Evolutionary conservation across 2,797 vertebrate species (phyloP), one percentile per base, ranked within the genome.

Genomic region (Onychomys arenicola): DNA sequence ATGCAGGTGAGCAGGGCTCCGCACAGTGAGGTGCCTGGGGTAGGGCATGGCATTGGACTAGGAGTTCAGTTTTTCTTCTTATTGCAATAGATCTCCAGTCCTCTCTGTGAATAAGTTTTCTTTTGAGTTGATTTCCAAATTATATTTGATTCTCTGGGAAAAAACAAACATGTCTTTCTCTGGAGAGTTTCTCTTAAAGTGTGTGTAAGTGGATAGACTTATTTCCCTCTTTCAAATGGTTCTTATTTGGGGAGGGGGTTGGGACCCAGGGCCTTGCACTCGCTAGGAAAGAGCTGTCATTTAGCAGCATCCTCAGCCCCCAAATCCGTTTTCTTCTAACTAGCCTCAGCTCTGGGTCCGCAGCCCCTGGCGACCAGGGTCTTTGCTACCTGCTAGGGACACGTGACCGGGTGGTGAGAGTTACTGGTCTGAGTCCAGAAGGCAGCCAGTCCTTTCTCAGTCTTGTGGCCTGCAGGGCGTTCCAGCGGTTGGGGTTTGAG

Each of bases 1-100:
- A 71, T 87, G 69, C 96, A 96, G 97, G 97, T 98, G 90, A 97
- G 97, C 65, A 37, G 63, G 73, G 40, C 46, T 57, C 43, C 1
- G 11, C 17, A 89, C 12, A 29, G 23, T n/a, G 73, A 61, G 69
- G 81, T 19, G 1, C 21, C 59, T 29, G 83, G 52, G 52, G 21
- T 32, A 71, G 29, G 6, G 12, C 12, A 27, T 25, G 32, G 43
- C 73, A n/a, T 78, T 16, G 10, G 4, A 75, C 49, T 0, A 16
- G 82, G 55, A 69, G n/a, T 43, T 89, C 0, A 1, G 1, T 19
- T 40, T 86, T 61, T 4, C 13, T 75, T 55, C 91, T n/a, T 55
- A 19, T 21, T 61, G 34, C 49, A 55, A 43, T 40, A 32, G 13
- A 29, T 55, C 34, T 71, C 46, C 7, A 0, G 2, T 2, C 63